Evolutionary conservation across 2,888 invertebrate species (phyloP), one percentile per base, ranked within the genome.

Genomic region (Maniola hyperantus): DNA sequence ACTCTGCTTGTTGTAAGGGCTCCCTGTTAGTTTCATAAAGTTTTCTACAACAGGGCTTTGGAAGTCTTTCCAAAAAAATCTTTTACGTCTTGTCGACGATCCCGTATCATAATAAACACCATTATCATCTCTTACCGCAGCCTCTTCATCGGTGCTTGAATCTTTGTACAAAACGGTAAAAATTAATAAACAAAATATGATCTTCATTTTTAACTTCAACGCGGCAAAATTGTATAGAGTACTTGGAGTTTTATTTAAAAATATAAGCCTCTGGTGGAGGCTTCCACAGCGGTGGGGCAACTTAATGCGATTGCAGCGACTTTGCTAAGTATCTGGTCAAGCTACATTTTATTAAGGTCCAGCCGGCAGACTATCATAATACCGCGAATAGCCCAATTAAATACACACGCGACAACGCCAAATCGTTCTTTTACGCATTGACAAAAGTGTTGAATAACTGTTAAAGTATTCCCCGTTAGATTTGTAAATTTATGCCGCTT

Each of bases 1-100:
- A 20, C 51, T 70, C 42, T 78, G 74, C 2, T 79, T 73, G 6
- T 68, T 70, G 42, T 82, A 79, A 33, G 76, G 72, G 4, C 70
- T 69, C 1, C 81, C 79, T 2, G 79, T 78, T 0, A 79, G 78
- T 66, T 83, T 72, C 50, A 83, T 55, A 46, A 89, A 70, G 13
- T 80, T 72, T 33, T 87, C 79, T 5, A 70, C 2, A 7, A 60
- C 42, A 4, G 67, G 57, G n/a, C 15, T 70, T 26, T 50, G 15
- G 39, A 48, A 42, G 15, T 64, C 26, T 39, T 46, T 11, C 67
- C 68, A 64, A 13, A 68, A 33, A 26, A 44, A 62, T 63, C 73
- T 80, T 6, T 74, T 76, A 39, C 68, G 74, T 65, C 77, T 76
- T 7, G 42, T 26, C 69, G 70, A 33, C 15, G 33, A 11, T 7